Conservation (phyloP, 1,140 invertebrate species). For the Paramacrobiotus metropolitanus region DNA sequence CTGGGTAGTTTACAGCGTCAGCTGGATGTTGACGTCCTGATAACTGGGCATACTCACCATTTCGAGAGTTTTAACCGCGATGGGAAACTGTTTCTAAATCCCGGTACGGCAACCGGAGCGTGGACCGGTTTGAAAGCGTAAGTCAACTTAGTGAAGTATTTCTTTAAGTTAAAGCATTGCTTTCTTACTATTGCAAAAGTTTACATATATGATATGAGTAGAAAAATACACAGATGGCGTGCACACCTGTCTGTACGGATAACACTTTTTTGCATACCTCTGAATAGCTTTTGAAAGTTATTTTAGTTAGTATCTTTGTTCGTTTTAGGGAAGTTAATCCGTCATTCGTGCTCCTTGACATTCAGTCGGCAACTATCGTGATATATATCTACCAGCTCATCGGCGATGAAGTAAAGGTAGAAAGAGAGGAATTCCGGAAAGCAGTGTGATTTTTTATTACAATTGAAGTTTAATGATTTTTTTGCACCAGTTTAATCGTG, state of each 20-base stretch:
- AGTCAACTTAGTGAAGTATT: not conserved
- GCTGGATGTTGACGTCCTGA: slow-evolving; percentile 92
- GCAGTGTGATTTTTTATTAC: too few relatives aligned
- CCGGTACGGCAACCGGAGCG: slow-evolving; percentile 91
- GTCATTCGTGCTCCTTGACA: slow-evolving; percentile 96
- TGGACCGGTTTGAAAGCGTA: slow-evolving; percentile 74
- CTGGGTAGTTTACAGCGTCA: slow-evolving; percentile 80
- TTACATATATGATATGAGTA: not conserved
- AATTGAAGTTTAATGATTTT: too few relatives aligned
- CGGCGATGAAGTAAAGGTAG: slow-evolving; percentile 93
- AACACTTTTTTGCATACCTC: not conserved
- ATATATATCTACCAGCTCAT: slow-evolving; percentile 95
- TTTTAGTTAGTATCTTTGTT: slow-evolving; percentile 6
- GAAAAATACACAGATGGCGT: not conserved
- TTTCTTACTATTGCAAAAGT: slow-evolving; percentile 11
- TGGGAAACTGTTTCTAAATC: slow-evolving; percentile 97
- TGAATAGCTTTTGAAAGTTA: slow-evolving; percentile 2
- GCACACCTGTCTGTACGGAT: too few relatives aligned
- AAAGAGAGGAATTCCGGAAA: slow-evolving; percentile 91
- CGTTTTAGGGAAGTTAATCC: slow-evolving; percentile 57
- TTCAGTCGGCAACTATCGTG: slow-evolving; percentile 87
- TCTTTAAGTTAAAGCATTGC: not conserved
- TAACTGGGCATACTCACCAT: slow-evolving; percentile 93
- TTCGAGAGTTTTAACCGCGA: slow-evolving; percentile 97
- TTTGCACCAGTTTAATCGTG: too few relatives aligned